These are phyloP conservation scores for Macrosiphum euphorbiae DNA, from an alignment of 2,888 invertebrate species.

Conservation along the genomic window DNA sequence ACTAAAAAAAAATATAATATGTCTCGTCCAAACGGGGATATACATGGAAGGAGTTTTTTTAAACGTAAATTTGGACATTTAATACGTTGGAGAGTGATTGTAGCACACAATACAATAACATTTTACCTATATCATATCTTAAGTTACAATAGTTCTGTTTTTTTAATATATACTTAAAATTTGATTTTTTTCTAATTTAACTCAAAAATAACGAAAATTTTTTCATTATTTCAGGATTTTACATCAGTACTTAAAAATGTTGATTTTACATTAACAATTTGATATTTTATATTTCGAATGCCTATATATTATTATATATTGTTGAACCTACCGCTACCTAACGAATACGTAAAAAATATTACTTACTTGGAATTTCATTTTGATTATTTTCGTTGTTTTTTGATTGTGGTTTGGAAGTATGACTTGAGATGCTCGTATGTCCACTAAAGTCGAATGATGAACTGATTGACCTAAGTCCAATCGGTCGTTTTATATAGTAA, in stretches of 20 bases:
- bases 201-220: background rate
- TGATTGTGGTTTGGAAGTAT: background rate
- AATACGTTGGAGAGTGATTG: background rate
- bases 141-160: background rate
- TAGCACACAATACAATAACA: background rate
- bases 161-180: background rate
- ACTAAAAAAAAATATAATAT: background rate
- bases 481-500: slow-evolving; percentile 51
- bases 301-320: background rate
- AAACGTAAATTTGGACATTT: background rate
- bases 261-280: background rate
- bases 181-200: background rate
- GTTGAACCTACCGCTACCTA: background rate
- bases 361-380: slow-evolving; percentile 59
- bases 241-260: background rate
- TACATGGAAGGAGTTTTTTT: background rate
- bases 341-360: background rate
- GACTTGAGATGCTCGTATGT: background rate
- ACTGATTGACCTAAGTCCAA: slow-evolving; percentile 42
- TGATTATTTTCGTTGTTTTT: background rate
- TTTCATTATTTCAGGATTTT: background rate
- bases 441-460: slow-evolving; percentile 2
- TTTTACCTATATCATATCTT: background rate
- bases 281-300: background rate
- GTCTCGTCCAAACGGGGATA: background rate